phyloP scores from a whole-genome alignment of 2,888 invertebrate species.

The Timema podura region DNA sequence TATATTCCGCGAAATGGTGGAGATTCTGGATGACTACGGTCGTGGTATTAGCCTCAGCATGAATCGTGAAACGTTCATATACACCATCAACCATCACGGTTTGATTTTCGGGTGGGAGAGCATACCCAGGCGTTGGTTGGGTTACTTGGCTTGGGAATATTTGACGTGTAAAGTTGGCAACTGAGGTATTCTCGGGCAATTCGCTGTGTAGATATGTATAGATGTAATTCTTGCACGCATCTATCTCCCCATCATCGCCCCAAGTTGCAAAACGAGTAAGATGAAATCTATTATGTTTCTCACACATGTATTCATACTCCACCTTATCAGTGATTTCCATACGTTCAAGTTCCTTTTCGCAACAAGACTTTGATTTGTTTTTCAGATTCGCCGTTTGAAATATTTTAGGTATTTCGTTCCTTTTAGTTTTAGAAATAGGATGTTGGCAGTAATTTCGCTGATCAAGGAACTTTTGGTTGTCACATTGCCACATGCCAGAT shows the following conservation, averaged over 20 bases:
- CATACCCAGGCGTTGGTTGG: not conserved
- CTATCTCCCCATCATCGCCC: slow-evolving; percentile 2
- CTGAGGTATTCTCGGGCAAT: not conserved
- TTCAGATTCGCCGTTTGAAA: no score
- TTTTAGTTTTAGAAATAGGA: slow-evolving; percentile 35
- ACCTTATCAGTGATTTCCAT: slow-evolving; percentile 8
- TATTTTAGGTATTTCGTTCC: not conserved
- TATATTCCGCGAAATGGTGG: slow-evolving; percentile 21
- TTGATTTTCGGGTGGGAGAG: not conserved
- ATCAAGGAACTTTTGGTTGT: slow-evolving; percentile 45
- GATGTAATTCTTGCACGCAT: slow-evolving; percentile 20
- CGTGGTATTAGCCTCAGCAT: slow-evolving; percentile 15
- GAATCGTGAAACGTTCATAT: slow-evolving; percentile 10
- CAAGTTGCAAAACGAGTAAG: not conserved
- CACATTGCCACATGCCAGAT: slow-evolving; percentile 29
- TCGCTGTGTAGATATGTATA: slow-evolving; percentile 18
- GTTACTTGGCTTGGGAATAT: not conserved
- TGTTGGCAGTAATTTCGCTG: slow-evolving; percentile 51
- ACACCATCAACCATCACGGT: slow-evolving; percentile 10
- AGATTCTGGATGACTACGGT: slow-evolving; percentile 9
- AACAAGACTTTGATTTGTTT: not conserved
- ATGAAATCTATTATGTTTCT: not conserved
- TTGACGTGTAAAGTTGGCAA: not conserved
- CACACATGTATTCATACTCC: slow-evolving; percentile 2
- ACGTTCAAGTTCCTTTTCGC: not conserved